A percentile compares a stretch with the other conserved stretches of the same genome.
Evolutionary conservation across 2,113 vertebrate genomes (phyloP).

Genomic region (Mormyrus lacerda): DNA sequence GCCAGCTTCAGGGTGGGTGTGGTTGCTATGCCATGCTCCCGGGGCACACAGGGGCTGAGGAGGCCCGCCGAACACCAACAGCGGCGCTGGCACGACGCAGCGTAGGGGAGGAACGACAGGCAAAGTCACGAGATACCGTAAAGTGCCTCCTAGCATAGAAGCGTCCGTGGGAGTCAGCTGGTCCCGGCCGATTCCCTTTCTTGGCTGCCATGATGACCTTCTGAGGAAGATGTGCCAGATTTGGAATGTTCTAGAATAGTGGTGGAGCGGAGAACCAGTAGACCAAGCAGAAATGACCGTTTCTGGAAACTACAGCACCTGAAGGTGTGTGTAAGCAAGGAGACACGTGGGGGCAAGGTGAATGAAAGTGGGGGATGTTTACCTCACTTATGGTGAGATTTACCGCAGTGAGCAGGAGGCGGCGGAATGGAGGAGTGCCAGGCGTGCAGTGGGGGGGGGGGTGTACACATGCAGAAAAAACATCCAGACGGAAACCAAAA

Average conservation of each 20-base stretch:
- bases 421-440: background rate
- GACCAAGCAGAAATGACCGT: background rate
- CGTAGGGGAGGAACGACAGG: background rate
- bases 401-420: background rate
- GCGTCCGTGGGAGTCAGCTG: background rate
- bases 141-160: background rate
- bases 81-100: background rate
- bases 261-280: background rate
- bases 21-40: background rate
- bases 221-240: background rate
- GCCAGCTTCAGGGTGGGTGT: background rate
- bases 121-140: background rate
- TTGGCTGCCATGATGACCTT: background rate
- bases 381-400: background rate
- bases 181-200: background rate
- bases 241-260: background rate
- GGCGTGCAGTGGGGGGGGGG: background rate
- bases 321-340: background rate
- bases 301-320: background rate
- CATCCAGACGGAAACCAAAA: background rate
- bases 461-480: background rate
- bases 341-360: background rate
- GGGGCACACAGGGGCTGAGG: background rate
- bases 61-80: background rate
- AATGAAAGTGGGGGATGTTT: background rate